Conservation (phyloP, 2,113 vertebrate species). For the Albula glossodonta region DNA sequence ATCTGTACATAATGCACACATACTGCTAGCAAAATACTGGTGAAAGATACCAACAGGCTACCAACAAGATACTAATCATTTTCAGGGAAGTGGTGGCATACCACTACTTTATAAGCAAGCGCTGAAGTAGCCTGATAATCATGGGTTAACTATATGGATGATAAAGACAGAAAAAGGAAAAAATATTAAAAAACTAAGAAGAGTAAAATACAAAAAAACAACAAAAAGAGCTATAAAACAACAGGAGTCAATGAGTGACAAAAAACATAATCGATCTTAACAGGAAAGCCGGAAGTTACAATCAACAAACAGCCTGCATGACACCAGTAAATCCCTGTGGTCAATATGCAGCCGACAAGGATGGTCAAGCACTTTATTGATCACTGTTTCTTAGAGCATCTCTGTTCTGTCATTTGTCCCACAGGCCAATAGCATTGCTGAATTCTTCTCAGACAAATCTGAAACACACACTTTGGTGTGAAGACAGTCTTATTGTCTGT, state of each 20-base stretch:
- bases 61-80: no score
- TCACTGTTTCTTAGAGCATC: constrained; percentile 39
- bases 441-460: not conserved
- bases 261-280: not conserved
- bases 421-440: constrained; percentile 28
- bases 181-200: no score
- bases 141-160: no score
- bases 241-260: not conserved
- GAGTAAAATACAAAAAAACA: no score
- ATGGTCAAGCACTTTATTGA: constrained; percentile 44
- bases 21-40: not conserved
- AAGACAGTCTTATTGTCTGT: not conserved
- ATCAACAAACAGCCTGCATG: constrained; percentile 21
- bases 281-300: constrained; percentile 28
- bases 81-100: no score
- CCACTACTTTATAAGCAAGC: not conserved
- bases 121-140: no score
- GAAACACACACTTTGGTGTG: not conserved
- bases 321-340: constrained; percentile 52
- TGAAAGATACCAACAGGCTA: not conserved
- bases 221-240: not conserved
- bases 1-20: constrained; percentile 6
- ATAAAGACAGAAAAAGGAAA: no score
- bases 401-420: constrained; percentile 39
- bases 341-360: constrained; percentile 37